Conservation (phyloP, 2,113 vertebrate genomes). For the Callithrix jacchus region DNA sequence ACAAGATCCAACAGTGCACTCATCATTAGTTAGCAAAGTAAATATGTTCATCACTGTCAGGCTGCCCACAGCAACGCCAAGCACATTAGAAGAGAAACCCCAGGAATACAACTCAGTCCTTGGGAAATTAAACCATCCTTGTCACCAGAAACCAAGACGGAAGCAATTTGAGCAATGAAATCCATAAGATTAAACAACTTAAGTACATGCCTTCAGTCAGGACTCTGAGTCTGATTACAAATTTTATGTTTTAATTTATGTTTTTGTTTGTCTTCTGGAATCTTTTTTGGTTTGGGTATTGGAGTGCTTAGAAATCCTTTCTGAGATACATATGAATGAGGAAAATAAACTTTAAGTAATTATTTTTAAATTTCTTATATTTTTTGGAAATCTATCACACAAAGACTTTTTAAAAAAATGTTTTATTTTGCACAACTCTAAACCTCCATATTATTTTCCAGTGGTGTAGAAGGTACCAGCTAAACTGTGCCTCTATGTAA, state of each 20-base stretch:
- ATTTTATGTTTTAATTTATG: constrained; percentile 76
- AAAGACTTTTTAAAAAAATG: constrained; percentile 30
- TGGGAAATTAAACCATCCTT: constrained; percentile 54
- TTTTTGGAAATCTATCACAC: constrained; percentile 45
- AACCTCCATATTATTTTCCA: constrained; percentile 42
- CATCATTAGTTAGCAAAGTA: constrained; percentile 71
- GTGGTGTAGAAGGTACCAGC: constrained; percentile 26
- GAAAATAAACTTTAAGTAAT: constrained; percentile 59
- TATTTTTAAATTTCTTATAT: constrained; percentile 57
- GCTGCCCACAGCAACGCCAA: constrained; percentile 52
- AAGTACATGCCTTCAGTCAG: constrained; percentile 80
- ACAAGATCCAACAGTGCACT: constrained; percentile 83
- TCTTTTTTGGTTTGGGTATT: constrained; percentile 73
- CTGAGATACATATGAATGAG: constrained; percentile 54
- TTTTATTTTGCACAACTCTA: constrained; percentile 65
- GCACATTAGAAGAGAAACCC: constrained; percentile 64
- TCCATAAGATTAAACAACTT: constrained; percentile 63
- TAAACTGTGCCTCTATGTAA: constrained; percentile 2
- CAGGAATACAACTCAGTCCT: constrained; percentile 47
- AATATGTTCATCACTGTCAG: constrained; percentile 60
- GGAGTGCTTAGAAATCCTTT: constrained; percentile 66
- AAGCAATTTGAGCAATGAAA: constrained; percentile 63
- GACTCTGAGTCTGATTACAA: constrained; percentile 79
- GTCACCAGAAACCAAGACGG: constrained; percentile 27
- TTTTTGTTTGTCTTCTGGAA: constrained; percentile 49